Base-by-base conservation (phyloP, 2,888 invertebrate species). In the Nasonia oneida region DNA sequence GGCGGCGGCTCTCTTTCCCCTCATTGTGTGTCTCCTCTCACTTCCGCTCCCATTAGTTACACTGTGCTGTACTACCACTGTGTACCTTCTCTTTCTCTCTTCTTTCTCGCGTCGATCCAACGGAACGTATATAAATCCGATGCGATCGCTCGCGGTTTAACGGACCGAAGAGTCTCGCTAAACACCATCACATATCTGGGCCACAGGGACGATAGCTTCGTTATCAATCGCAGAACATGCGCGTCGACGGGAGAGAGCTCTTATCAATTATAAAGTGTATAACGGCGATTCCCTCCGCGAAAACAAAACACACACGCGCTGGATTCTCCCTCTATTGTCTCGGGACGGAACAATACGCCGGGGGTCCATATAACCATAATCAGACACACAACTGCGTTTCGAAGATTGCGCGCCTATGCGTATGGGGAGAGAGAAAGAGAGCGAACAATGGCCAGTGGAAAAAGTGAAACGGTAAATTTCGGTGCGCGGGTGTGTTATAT, bases 1-100 rank as follows among this genome's bases (percentile, higher is more conserved):
- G 42, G 80, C 37, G 14, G 74, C 61, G 50, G 73, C 74, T 84
- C 85, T 77, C 83, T 86, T 79, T 86, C 77, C 67, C 79, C 71
- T 79, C 84, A 53, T 42, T 73, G 39, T 77, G 29, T 1, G 37
- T 29, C 29, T 29, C 71, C 37, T 77, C 84, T 75, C 57, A 77
- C 85, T 80, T 76, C 73, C 76, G 53, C 53, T 47, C 67, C 76
- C 42, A 18, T 64, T 64, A 23, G 64, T 64, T 64, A 23, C 64
- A 67, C 67, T 15, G 18, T 18, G 4, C 23, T 23, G 23, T 23
- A 23, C 23, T 23, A 23, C 23, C 64, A 67, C 67, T 15, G 18
- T 18, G 4, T 50, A 23, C 18, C 6, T 5, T 3, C 10, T 23
- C 23, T 23, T n/a, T 18, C 12, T 50, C 14, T 50, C 50, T 50